phyloP scores from a whole-genome alignment of 2,888 invertebrate genomes.

The Uloborus plumipes region DNA sequence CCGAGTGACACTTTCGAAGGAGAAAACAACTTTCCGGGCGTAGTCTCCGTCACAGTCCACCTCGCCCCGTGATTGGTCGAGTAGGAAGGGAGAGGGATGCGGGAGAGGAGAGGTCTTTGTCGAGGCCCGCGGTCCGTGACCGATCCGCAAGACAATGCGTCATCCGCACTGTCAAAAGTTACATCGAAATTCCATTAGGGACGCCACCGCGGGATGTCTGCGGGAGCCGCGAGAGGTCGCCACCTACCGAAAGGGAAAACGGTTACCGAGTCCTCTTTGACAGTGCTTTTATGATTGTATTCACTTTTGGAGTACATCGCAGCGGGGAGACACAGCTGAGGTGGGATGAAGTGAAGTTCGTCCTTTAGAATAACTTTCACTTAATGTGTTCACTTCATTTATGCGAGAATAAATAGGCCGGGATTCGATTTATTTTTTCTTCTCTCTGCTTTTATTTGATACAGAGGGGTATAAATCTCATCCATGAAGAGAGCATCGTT shows the following conservation, averaged over 20 bases:
- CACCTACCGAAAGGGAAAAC: conserved; percentile 37
- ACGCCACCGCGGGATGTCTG: conserved; percentile 48
- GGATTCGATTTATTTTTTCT: too few relatives aligned
- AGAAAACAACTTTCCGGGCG: conserved; percentile 26
- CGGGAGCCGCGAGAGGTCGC: conserved; percentile 53
- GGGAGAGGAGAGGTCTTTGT: conserved; percentile 43
- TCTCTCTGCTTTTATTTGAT: too few relatives aligned
- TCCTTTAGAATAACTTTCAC: too few relatives aligned
- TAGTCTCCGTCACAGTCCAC: conserved; percentile 15
- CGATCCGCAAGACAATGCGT: conserved; percentile 62
- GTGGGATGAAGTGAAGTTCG: too few relatives aligned
- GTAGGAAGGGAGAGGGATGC: not conserved
- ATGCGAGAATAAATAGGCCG: too few relatives aligned
- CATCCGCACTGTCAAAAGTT: conserved; percentile 63
- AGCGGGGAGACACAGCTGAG: conserved; percentile 24
- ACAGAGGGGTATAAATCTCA: too few relatives aligned
- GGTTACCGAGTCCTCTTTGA: conserved; percentile 19
- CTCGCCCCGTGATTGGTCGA: conserved; percentile 6
- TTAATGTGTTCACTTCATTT: too few relatives aligned
- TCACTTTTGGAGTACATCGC: conserved; percentile 47
- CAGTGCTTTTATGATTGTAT: conserved; percentile 55
- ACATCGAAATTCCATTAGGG: conserved; percentile 63
- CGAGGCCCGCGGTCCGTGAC: conserved; percentile 52
- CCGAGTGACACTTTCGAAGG: conserved; percentile 12
- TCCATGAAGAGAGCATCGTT: too few relatives aligned